Evolutionary conservation across 2,888 invertebrate species (phyloP).

Genomic region (Listrodromus nycthemerus): DNA sequence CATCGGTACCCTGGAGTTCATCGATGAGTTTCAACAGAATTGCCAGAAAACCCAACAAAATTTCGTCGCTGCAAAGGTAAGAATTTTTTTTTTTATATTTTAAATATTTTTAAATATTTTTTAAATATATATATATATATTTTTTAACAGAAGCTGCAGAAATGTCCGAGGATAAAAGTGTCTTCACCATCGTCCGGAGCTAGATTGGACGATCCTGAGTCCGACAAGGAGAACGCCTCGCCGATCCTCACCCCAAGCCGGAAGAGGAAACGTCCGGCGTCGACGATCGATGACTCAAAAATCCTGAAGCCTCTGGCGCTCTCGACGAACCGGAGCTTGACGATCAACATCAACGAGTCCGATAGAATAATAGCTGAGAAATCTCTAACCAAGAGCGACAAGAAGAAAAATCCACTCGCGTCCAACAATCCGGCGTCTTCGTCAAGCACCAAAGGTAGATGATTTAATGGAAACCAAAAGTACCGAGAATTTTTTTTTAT

Average conservation of each 20-base stretch:
- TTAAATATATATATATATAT: conserved; percentile 1
- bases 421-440: not conserved
- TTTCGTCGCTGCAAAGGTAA: conserved; percentile 64
- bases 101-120: too few species aligned
- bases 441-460: too few species aligned
- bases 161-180: conserved; percentile 18
- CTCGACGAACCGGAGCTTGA: conserved; percentile 2
- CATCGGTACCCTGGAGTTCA: conserved; percentile 77
- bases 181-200: conserved; percentile 15
- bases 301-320: conserved; percentile 8
- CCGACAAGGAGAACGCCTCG: conserved; percentile 76
- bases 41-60: conserved; percentile 75
- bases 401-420: not conserved
- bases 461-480: too few species aligned
- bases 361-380: conserved; percentile 1
- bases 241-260: conserved; percentile 54
- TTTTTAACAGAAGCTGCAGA: conserved; percentile 9
- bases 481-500: too few species aligned
- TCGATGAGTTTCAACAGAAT: conserved; percentile 76
- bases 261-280: conserved; percentile 47
- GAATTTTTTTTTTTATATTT: too few species aligned
- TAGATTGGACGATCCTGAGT: conserved; percentile 69
- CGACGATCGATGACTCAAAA: conserved; percentile 23
- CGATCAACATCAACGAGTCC: conserved; percentile 31
- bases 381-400: conserved; percentile 2